Evolutionary conservation across 2,113 vertebrate genomes (phyloP).

Genomic region (Jaculus jaculus): DNA sequence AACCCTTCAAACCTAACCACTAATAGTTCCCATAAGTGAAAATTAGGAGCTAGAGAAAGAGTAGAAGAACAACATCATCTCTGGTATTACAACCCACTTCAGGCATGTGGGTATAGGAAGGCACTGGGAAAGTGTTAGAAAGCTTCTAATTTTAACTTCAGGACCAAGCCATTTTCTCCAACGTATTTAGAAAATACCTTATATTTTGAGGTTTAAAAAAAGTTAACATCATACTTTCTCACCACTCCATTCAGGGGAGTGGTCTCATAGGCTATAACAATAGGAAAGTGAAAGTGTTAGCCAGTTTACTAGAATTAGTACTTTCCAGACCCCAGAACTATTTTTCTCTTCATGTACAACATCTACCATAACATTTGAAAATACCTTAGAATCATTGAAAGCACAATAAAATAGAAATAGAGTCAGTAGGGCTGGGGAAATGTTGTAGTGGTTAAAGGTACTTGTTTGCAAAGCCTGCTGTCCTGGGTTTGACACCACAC

Average conservation of each 20-base stretch:
- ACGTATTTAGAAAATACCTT: not conserved
- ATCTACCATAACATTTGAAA: not conserved
- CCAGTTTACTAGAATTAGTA: not conserved
- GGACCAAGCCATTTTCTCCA: not conserved
- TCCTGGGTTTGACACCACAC: no score
- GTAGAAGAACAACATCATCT: not conserved
- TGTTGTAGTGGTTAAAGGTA: no score
- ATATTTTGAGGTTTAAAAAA: not conserved
- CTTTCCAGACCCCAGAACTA: not conserved
- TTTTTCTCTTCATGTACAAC: not conserved
- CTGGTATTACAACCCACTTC: not conserved
- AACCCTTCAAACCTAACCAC: not conserved
- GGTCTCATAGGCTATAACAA: not conserved
- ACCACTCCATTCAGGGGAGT: not conserved
- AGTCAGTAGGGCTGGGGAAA: not conserved
- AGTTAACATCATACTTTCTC: not conserved
- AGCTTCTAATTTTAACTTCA: not conserved
- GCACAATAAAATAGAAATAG: not conserved
- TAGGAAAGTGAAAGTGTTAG: not conserved
- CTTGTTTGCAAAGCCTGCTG: no score
- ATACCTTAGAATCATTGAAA: not conserved
- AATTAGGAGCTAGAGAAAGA: not conserved
- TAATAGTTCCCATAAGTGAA: not conserved
- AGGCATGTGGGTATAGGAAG: not conserved
- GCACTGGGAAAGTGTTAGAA: not conserved